Evolutionary conservation across 2,888 invertebrate species (phyloP).

Genomic region (Tenodera sinensis): DNA sequence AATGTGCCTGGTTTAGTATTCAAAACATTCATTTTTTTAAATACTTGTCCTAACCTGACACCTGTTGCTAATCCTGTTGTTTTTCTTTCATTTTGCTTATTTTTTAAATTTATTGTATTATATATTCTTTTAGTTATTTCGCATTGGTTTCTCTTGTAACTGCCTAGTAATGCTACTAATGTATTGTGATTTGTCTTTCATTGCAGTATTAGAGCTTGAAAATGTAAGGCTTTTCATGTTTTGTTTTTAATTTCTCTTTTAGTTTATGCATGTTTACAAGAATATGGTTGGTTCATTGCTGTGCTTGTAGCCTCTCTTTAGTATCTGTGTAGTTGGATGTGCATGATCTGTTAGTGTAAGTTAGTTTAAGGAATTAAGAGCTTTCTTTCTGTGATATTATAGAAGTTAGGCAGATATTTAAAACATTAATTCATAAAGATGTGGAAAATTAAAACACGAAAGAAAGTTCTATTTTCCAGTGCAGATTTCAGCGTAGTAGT

Average conservation of each 20-base stretch:
- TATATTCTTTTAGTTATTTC: neutral
- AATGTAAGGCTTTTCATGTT: neutral
- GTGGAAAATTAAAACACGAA: neutral
- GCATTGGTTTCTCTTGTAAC: neutral
- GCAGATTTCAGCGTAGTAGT: neutral
- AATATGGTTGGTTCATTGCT: neutral
- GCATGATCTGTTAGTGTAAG: neutral
- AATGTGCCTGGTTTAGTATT: conserved; percentile 8
- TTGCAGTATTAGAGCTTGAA: neutral
- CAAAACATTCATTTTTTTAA: neutral
- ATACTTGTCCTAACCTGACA: neutral
- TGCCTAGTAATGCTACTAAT: neutral
- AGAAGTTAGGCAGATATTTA: neutral
- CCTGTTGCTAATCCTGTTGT: neutral
- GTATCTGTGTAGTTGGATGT: neutral
- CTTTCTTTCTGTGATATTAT: neutral
- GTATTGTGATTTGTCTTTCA: neutral
- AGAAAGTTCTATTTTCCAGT: neutral
- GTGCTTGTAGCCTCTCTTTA: neutral
- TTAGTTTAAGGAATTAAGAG: neutral
- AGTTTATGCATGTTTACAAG: neutral
- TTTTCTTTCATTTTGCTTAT: neutral
- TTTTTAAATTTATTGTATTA: neutral
- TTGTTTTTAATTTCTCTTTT: neutral
- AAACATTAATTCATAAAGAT: neutral